phyloP scores from a whole-genome alignment of 2,113 vertebrate species.

The Neoarius graeffei region DNA sequence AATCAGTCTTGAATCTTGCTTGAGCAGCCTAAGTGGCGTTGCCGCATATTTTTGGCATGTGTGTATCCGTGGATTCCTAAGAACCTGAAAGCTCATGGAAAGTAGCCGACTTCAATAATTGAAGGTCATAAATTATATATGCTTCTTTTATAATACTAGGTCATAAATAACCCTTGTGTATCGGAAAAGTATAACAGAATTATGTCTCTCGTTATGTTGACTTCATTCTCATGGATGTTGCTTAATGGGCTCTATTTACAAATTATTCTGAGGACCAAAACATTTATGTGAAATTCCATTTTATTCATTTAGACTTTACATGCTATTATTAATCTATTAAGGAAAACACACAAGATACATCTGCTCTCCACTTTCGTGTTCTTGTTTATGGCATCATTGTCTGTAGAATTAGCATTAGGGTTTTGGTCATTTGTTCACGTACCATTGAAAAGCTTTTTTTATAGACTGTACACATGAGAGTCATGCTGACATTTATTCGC shows the following conservation, averaged over 20 bases:
- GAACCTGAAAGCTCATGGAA: constrained; percentile 74
- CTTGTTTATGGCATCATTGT: not conserved
- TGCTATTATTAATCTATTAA: not conserved
- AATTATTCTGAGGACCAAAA: constrained; percentile 11
- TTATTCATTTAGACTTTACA: not conserved
- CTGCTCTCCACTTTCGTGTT: not conserved
- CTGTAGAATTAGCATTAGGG: not conserved
- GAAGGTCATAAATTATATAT: constrained; percentile 78
- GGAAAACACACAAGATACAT: not conserved
- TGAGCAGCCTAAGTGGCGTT: constrained; percentile 71
- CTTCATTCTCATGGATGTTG: constrained; percentile 71
- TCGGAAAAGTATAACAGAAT: constrained; percentile 70
- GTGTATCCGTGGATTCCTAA: constrained; percentile 71
- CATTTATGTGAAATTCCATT: constrained; percentile 17
- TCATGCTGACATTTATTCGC: not conserved
- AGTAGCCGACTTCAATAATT: constrained; percentile 73
- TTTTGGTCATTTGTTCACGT: not conserved
- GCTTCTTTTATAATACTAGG: constrained; percentile 78
- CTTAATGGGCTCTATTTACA: constrained; percentile 52
- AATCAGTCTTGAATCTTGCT: constrained; percentile 71
- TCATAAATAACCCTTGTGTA: constrained; percentile 78
- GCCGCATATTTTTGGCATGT: constrained; percentile 75
- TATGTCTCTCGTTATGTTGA: constrained; percentile 72
- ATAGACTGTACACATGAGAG: not conserved
- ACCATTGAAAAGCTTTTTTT: not conserved